Conservation (phyloP, 1,140 invertebrate genomes). For the Drosophila funebris region DNA sequence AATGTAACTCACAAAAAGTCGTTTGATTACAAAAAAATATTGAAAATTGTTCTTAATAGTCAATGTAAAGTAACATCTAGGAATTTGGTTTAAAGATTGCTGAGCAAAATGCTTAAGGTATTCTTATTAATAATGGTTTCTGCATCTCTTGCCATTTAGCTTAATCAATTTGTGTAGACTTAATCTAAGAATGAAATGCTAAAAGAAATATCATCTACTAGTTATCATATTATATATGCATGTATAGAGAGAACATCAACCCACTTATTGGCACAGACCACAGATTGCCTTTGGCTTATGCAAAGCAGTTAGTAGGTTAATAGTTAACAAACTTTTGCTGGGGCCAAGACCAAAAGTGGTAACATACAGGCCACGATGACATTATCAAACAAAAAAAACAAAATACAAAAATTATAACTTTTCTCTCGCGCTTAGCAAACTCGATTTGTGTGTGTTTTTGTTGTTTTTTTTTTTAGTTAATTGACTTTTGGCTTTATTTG, state of each 20-base stretch:
- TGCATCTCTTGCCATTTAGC: too few relatives aligned
- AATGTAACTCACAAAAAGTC: too few relatives aligned
- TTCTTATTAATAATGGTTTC: too few relatives aligned
- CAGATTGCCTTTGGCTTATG: conserved; percentile 22
- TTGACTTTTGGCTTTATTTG: conserved; percentile 12
- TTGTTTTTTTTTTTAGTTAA: neutral
- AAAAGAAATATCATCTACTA: neutral
- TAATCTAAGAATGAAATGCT: too few relatives aligned
- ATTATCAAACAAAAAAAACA: conserved; percentile 30
- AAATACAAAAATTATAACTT: conserved; percentile 3
- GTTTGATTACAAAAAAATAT: too few relatives aligned
- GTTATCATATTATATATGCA: conserved; percentile 1
- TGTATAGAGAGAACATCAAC: neutral
- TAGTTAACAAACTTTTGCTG: conserved; percentile 22
- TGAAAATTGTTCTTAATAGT: too few relatives aligned
- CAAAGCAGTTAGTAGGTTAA: conserved; percentile 38
- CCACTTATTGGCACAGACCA: neutral
- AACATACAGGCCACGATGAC: conserved; percentile 37
- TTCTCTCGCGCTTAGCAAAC: conserved; percentile 11
- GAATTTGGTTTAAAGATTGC: too few relatives aligned
- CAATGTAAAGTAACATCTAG: too few relatives aligned
- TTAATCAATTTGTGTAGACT: too few relatives aligned
- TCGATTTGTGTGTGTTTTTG: neutral
- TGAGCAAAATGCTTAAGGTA: too few relatives aligned
- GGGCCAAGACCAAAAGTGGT: conserved; percentile 30